Base-by-base conservation (phyloP, 2,888 invertebrate genomes). In the Ischnura elegans region DNA sequence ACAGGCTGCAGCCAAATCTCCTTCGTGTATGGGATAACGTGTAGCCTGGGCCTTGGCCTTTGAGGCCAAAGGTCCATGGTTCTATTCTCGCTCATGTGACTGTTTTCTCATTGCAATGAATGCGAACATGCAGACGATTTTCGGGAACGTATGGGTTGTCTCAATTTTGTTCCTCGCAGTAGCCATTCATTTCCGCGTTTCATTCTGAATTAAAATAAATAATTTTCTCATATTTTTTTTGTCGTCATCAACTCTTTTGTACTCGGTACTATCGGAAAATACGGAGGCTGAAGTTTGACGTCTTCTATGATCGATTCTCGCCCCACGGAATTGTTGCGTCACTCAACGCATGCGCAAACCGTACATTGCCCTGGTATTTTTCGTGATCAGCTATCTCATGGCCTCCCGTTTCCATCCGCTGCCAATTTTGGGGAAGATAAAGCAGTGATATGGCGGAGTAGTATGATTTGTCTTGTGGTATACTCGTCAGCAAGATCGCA, bases 311-410 rank as follows among this genome's bases (percentile, higher is more conserved):
- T 86, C 86, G 46, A 45, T 86, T 46, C 86, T 45, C 86, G 21
- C 86, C 85, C 85, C 86, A 36, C 86, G 86, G 46, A 45, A n/a
- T 21, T 86, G n/a, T 86, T 86, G 45, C 86, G 86, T 86, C 86
- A 86, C n/a, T n/a, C 46, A 25, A 86, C 86, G 86, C 86, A 86
- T 86, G 86, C 86, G 86, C 86, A 25, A n/a, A 42, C 25, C 29
- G n/a, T 42, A 45, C 86, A 86, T 86, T 46, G 43, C 86, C 46
- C n/a, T 86, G 86, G 86, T 86, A 46, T 86, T 45, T 86, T 43
- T 43, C 86, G 86, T 86, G 45, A 86, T 45, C 45, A 25, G 86
- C 45, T 86, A 45, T 43, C 45, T 86, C 86, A 86, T 86, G 86
- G 86, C 86, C 25, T 25, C 86, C n/a, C 10, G 46, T 45, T 46